phyloP scores from a whole-genome alignment of 2,113 vertebrate species.

The Stigmatopora argus region DNA sequence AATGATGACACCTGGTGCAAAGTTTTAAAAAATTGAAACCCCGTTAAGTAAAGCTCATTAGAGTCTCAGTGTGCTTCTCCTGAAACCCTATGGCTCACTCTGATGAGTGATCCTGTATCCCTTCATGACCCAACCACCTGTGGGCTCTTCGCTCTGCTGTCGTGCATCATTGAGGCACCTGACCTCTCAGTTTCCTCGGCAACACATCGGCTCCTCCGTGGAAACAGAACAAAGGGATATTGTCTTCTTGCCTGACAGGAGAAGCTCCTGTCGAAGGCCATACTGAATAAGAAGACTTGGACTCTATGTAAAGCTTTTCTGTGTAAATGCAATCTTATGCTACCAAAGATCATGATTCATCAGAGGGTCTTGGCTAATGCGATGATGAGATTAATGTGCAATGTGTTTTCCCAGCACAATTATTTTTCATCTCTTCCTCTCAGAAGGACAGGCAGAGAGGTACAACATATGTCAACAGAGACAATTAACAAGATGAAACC shows the following conservation, averaged over 20 bases:
- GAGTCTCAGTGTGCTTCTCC: neutral
- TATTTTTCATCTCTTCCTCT: slow-evolving; percentile 49
- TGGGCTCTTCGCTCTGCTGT: slow-evolving; percentile 20
- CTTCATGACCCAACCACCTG: slow-evolving; percentile 15
- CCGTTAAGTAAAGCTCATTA: slow-evolving; percentile 10
- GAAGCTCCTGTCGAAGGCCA: slow-evolving; percentile 24
- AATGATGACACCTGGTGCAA: slow-evolving; percentile 5
- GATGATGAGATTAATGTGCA: slow-evolving; percentile 48
- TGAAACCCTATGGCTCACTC: slow-evolving; percentile 11
- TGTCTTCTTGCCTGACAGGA: slow-evolving; percentile 32
- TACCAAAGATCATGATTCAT: slow-evolving; percentile 51
- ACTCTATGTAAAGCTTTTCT: slow-evolving; percentile 26
- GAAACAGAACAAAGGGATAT: slow-evolving; percentile 44
- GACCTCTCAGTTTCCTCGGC: slow-evolving; percentile 35
- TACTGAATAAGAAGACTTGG: slow-evolving; percentile 31
- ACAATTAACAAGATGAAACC: slow-evolving; percentile 61
- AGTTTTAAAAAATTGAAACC: neutral
- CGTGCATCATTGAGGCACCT: slow-evolving; percentile 40
- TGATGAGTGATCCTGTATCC: slow-evolving; percentile 23
- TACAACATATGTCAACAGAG: slow-evolving; percentile 51
- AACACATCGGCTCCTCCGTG: slow-evolving; percentile 21
- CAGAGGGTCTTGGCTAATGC: slow-evolving; percentile 54
- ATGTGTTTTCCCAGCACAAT: slow-evolving; percentile 53
- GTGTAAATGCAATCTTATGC: slow-evolving; percentile 47
- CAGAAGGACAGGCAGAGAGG: slow-evolving; percentile 49